phyloP scores from a whole-genome alignment of 1,140 invertebrate genomes.

The Eufriesea mexicana region DNA sequence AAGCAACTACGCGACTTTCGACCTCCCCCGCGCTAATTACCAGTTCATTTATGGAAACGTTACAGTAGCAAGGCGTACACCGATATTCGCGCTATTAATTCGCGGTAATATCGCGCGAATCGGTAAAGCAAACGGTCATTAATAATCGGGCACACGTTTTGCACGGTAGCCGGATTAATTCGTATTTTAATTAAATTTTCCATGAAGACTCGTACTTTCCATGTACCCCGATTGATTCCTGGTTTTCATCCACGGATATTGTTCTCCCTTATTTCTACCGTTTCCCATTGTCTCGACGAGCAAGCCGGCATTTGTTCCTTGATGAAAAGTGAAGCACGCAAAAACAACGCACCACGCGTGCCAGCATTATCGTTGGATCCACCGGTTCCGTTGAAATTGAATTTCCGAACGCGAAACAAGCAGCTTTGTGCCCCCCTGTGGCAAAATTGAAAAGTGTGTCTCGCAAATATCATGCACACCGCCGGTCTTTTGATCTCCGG shows the following conservation, averaged over 20 bases:
- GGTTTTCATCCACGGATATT: neutral
- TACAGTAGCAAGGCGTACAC: neutral
- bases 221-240: neutral
- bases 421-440: too few species aligned
- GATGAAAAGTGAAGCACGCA: neutral
- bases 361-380: neutral
- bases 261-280: neutral
- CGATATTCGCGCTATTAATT: neutral
- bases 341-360: neutral
- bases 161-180: constrained; percentile 18
- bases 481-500: neutral
- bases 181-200: constrained; percentile 30
- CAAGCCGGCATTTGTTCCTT: neutral
- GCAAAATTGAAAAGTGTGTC: constrained; percentile 3
- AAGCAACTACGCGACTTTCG: neutral
- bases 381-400: neutral
- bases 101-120: neutral
- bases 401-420: neutral
- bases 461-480: neutral
- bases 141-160: neutral
- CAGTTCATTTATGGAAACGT: neutral
- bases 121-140: constrained; percentile 12
- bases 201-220: neutral
- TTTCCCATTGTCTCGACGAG: neutral
- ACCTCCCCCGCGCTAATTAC: neutral